Evolutionary conservation across 2,113 vertebrate genomes (phyloP).

Genomic region (Brachionichthys hirsutus): DNA sequence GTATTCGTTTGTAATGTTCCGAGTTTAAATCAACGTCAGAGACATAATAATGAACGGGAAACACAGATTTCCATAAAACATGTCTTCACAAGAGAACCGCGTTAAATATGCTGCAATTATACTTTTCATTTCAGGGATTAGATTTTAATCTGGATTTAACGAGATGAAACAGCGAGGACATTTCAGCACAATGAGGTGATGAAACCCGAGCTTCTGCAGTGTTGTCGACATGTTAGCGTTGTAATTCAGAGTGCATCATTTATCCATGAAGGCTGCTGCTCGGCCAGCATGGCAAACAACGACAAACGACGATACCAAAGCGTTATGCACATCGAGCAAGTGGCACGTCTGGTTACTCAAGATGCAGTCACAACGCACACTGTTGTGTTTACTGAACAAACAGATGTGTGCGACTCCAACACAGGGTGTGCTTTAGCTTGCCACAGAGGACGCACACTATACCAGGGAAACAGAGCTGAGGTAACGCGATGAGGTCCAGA

Average conservation of each 20-base stretch:
- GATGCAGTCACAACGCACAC: background rate
- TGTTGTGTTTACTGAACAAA: background rate
- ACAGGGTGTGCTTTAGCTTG: background rate
- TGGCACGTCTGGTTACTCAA: background rate
- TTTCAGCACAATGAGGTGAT: background rate
- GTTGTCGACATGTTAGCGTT: background rate
- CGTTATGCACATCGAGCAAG: background rate
- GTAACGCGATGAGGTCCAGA: slow-evolving; percentile 89
- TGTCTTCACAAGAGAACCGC: no score
- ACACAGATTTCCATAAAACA: no score
- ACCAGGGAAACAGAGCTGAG: slow-evolving; percentile 97
- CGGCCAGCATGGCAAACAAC: background rate
- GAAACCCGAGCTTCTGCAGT: background rate
- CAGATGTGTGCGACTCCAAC: background rate
- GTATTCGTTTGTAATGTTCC: no score
- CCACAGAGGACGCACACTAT: background rate
- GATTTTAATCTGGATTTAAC: no score
- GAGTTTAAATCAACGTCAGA: no score
- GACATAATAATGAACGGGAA: no score
- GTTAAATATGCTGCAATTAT: no score
- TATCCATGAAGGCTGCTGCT: no score
- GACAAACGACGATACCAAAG: no score
- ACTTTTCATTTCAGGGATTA: no score
- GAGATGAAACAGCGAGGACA: no score
- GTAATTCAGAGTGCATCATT: background rate